phyloP scores from a whole-genome alignment of 2,888 invertebrate genomes.

The Petrolisthes manimaculis region DNA sequence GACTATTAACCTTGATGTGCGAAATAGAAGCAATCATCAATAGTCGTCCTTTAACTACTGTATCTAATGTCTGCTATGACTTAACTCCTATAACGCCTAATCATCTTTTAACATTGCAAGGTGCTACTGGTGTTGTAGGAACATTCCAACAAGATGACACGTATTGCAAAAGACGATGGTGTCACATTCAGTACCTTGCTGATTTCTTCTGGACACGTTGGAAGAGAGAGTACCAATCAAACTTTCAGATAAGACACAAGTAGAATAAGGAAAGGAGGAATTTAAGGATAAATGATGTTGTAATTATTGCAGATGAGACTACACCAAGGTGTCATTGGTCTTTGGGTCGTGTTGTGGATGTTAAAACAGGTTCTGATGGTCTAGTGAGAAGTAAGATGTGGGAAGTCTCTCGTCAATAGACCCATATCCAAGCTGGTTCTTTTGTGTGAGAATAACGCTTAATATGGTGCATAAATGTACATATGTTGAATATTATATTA shows the following conservation, averaged over 20 bases:
- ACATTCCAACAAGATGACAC: background rate
- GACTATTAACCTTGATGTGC: conserved; percentile 20
- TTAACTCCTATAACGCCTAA: conserved; percentile 34
- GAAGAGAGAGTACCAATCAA: background rate
- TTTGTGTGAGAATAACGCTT: background rate
- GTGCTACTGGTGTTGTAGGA: background rate
- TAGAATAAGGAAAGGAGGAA: background rate
- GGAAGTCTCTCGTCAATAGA: background rate
- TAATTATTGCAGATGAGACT: conserved; percentile 6
- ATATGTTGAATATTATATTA: background rate
- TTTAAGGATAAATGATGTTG: conserved; percentile 4
- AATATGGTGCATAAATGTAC: background rate
- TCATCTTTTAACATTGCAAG: conserved; percentile 11
- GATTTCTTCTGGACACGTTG: conserved; percentile 37
- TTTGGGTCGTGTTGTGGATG: conserved; percentile 3
- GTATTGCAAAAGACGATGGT: conserved; percentile 23
- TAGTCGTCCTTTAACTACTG: conserved; percentile 19
- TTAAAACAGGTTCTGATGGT: background rate
- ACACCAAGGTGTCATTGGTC: conserved; percentile 12
- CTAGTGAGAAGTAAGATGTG: background rate
- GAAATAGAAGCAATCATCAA: conserved; percentile 40
- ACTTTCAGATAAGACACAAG: conserved; percentile 14
- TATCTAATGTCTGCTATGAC: conserved; percentile 28
- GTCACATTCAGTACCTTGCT: conserved; percentile 34
- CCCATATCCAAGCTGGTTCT: background rate